Conservation (phyloP, 1,140 invertebrate genomes). For the Asbolus verrucosus region DNA sequence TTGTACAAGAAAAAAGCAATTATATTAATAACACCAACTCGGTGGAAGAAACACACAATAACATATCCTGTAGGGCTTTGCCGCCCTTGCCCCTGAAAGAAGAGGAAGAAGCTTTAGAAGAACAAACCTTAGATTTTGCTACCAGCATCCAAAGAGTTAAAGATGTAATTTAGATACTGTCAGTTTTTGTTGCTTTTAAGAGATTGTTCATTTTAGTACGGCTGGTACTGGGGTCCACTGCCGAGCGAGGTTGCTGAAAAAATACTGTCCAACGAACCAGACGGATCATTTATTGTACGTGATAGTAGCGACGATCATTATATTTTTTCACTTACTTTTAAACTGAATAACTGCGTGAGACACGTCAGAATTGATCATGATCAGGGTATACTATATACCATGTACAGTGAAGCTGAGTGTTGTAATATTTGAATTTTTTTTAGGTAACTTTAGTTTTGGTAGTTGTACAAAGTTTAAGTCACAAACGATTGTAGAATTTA, state of each 20-base stretch:
- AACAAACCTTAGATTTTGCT: constrained; percentile 81
- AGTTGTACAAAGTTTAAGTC: constrained; percentile 95
- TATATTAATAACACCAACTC: constrained; percentile 51
- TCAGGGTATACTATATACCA: too few species aligned
- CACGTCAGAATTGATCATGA: constrained; percentile 98
- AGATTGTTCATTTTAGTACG: constrained; percentile 77
- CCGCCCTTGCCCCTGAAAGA: constrained; percentile 80
- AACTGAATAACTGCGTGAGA: constrained; percentile 90
- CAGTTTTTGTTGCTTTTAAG: constrained; percentile 6
- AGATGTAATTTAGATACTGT: constrained; percentile 83
- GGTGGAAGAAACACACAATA: constrained; percentile 56
- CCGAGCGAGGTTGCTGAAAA: constrained; percentile 94
- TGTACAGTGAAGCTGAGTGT: too few species aligned
- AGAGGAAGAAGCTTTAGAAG: constrained; percentile 64
- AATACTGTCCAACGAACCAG: constrained; percentile 92
- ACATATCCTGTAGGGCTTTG: constrained; percentile 77
- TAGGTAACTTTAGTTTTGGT: constrained; percentile 97
- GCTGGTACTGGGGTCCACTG: constrained; percentile 98
- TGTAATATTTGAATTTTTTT: constrained; percentile 36
- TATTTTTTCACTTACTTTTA: constrained; percentile 97
- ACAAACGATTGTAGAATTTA: constrained; percentile 96
- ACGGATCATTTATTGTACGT: constrained; percentile 95
- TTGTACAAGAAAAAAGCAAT: constrained; percentile 53
- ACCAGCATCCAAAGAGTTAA: constrained; percentile 94
- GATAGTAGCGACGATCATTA: constrained; percentile 98